Percentiles rank a stretch among this genome's conserved stretches.
phyloP scores from a whole-genome alignment of 1,140 invertebrate genomes.

The Helicoverpa zea region DNA sequence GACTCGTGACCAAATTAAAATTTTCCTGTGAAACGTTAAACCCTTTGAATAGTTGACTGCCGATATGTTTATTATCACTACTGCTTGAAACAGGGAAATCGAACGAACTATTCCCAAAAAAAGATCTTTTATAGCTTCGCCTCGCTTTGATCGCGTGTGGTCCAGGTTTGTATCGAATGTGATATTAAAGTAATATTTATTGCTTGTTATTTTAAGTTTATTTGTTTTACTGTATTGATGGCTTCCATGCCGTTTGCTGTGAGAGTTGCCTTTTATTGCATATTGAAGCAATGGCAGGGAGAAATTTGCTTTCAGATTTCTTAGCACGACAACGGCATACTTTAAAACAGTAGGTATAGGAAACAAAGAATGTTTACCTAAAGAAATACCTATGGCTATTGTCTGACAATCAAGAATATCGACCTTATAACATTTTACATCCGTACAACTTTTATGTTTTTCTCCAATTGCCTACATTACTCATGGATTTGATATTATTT shows the following conservation, averaged over 20 bases:
- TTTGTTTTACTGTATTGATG: constrained; percentile 28
- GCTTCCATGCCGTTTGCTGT: constrained; percentile 17
- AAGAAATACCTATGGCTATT: no score
- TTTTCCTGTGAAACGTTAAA: constrained; percentile 69
- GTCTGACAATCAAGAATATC: no score
- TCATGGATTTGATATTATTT: neutral
- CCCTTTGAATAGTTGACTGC: constrained; percentile 70
- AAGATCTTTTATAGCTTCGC: constrained; percentile 74
- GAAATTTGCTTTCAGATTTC: no score
- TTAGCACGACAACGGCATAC: no score
- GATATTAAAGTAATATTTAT: constrained; percentile 47
- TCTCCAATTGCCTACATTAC: neutral
- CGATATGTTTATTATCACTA: constrained; percentile 83
- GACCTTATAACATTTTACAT: no score
- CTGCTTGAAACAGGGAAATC: constrained; percentile 73
- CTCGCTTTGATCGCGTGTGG: constrained; percentile 80
- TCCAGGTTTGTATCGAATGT: constrained; percentile 56
- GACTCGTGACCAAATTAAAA: constrained; percentile 50
- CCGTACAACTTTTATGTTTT: neutral
- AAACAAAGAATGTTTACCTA: no score
- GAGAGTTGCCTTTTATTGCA: neutral
- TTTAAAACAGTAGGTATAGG: no score
- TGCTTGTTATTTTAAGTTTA: constrained; percentile 20
- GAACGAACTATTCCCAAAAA: constrained; percentile 75
- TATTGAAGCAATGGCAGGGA: neutral